Conservation (phyloP, 2,113 vertebrate genomes). For the Myanophis thanlyinensis region DNA sequence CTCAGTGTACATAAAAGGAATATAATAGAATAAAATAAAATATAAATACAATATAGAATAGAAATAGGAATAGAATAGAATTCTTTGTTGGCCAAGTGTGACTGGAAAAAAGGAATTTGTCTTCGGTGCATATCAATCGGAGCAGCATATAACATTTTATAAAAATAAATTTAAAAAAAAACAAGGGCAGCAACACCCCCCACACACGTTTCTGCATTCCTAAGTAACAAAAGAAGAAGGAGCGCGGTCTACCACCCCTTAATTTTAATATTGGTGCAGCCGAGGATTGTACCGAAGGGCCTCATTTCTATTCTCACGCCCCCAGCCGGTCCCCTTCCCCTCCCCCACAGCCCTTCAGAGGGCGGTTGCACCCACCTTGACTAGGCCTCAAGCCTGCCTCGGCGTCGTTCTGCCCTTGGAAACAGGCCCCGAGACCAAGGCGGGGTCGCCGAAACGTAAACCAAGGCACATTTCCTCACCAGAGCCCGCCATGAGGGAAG, state of each 20-base stretch:
- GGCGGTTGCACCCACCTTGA: not conserved
- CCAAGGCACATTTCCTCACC: not conserved
- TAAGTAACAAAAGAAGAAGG: not conserved
- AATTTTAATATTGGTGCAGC: not conserved
- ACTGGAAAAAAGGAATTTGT: too few species aligned
- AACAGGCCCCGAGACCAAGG: not conserved
- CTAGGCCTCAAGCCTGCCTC: not conserved
- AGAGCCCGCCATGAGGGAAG: not conserved
- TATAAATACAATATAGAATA: too few species aligned
- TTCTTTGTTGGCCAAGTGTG: too few species aligned
- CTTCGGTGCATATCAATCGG: too few species aligned
- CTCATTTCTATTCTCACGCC: not conserved
- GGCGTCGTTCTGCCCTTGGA: not conserved
- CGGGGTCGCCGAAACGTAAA: not conserved
- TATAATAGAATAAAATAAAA: too few species aligned
- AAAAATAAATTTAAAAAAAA: not conserved
- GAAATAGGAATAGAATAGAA: too few species aligned
- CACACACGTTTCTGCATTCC: not conserved
- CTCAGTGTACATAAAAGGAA: too few species aligned
- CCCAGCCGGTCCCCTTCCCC: fast-evolving
- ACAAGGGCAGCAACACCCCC: too few species aligned
- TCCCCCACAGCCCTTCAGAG: not conserved
- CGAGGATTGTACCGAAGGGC: not conserved
- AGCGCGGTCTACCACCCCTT: not conserved
- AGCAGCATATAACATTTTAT: too few species aligned